Evolutionary conservation across 2,797 vertebrate species (phyloP), one percentile per base, ranked within the genome.

Genomic region (Karalla daura): DNA sequence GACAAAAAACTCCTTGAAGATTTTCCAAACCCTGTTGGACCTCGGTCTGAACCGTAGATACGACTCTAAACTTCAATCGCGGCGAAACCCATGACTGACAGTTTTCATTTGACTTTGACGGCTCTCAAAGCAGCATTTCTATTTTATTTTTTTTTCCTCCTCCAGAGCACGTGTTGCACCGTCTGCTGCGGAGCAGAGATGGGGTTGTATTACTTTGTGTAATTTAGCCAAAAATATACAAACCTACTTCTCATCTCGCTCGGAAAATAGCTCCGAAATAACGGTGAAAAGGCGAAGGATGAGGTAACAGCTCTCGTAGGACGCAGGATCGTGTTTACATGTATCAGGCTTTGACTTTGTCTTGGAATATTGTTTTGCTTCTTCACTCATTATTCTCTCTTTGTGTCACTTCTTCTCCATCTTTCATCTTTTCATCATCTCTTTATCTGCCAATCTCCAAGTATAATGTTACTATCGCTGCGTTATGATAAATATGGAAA

Each of bases 1-100:
- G 82, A 85, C 80, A 74, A 78, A 77, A 86, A 83, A 70, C n/a
- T 81, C 82, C 74, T 86, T 78, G 86, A 86, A 86, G 83, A 76
- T 77, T 86, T 85, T 88, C 72, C 80, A 82, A 85, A 75, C 79
- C 70, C 80, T 67, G 77, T 59, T 53, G 80, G 86, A 86, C 69
- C 69, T 44, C 60, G 3, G 67, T 74, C 70, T 80, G 84, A 75
- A 62, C 51, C 27, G 4, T 3, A 47, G n/a, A n/a, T 15, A 76
- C 36, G 3, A 58, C 68, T 78, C 46, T 11, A 40, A 70, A 77
- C 80, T 81, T 83, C 78, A 87, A 36, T 66, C 73, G 9, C 1
- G n/a, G 1, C 43, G 25, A 5, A 33, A 58, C 1, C 40, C 37
- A 50, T 85, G 75, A 85, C 46, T 72, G 76, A 75, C 74, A 74